Evolutionary conservation across 2,113 vertebrate species (phyloP).

Genomic region (Nerophis ophidion): DNA sequence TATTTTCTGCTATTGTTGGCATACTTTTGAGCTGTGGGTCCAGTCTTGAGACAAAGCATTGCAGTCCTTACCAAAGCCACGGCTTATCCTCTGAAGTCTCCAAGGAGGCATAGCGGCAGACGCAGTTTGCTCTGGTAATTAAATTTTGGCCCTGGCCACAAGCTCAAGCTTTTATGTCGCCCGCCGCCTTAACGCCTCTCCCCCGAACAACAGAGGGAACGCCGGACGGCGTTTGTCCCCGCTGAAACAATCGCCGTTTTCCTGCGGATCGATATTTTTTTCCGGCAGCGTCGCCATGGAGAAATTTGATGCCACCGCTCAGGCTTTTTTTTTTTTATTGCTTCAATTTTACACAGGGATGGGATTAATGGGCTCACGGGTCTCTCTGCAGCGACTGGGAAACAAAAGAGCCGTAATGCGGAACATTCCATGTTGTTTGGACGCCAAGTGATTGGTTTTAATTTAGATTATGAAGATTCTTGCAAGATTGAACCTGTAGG

Average conservation of each 20-base stretch:
- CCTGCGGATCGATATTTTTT: slow-evolving; percentile 72
- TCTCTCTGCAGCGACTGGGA: slow-evolving; percentile 60
- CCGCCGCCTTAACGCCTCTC: slow-evolving; percentile 75
- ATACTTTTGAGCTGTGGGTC: slow-evolving; percentile 14
- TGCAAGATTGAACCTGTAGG: slow-evolving; percentile 49
- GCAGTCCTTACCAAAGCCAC: slow-evolving; percentile 60
- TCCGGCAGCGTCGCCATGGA: slow-evolving; percentile 47
- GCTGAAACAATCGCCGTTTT: slow-evolving; percentile 75
- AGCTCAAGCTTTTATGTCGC: slow-evolving; percentile 73
- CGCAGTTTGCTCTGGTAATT: slow-evolving; percentile 79
- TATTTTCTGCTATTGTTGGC: too few relatives aligned
- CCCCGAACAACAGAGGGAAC: slow-evolving; percentile 74
- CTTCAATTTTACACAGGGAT: slow-evolving; percentile 78
- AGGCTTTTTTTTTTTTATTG: slow-evolving; percentile 72
- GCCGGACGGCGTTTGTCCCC: slow-evolving; percentile 64
- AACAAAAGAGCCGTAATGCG: slow-evolving; percentile 67
- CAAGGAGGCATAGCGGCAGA: slow-evolving; percentile 70
- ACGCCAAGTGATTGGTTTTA: slow-evolving; percentile 64
- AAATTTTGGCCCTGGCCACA: slow-evolving; percentile 74
- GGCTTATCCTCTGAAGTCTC: slow-evolving; percentile 67
- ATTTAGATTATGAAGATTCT: slow-evolving; percentile 54
- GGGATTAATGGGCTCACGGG: slow-evolving; percentile 69
- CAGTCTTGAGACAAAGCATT: slow-evolving; percentile 46
- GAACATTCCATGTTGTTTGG: slow-evolving; percentile 62
- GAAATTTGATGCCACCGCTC: slow-evolving; percentile 67